Conservation (phyloP, 2,113 vertebrate species). For the Phylloscopus trochiloides region DNA sequence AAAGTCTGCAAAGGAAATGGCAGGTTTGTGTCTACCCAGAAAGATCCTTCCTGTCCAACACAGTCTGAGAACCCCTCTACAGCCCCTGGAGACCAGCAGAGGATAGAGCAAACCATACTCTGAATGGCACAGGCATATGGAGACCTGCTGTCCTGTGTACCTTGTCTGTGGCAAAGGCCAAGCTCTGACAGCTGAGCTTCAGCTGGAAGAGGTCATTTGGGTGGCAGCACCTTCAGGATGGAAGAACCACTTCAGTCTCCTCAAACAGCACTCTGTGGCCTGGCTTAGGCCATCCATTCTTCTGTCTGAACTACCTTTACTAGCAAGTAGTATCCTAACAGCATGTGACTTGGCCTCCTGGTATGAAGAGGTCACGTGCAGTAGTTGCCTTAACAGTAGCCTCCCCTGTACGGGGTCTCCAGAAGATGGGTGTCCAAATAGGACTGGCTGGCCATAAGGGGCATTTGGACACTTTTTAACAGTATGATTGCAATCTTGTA, state of each 20-base stretch:
- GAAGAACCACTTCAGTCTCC: background rate
- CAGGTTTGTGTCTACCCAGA: background rate
- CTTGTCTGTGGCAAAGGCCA: background rate
- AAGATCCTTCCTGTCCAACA: background rate
- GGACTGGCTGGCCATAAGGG: background rate
- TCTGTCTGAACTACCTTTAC: background rate
- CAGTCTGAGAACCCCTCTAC: background rate
- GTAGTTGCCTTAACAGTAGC: background rate
- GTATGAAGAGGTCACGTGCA: background rate
- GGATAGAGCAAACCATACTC: background rate
- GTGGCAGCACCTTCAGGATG: background rate
- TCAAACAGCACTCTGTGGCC: background rate
- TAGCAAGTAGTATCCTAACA: background rate
- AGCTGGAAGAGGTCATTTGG: background rate
- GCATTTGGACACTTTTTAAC: background rate
- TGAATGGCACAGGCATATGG: background rate
- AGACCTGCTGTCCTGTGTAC: background rate
- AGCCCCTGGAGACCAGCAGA: background rate
- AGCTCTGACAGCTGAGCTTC: background rate
- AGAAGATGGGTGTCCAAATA: background rate
- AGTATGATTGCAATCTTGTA: background rate
- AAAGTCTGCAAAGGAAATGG: background rate
- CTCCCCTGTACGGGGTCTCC: background rate
- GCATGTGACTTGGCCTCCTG: background rate
- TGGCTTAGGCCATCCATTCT: background rate